A percentile compares a stretch with the other conserved stretches of the same genome.
Conservation (phyloP, 2,113 vertebrate species). For the Tricholaema leucomelas region DNA sequence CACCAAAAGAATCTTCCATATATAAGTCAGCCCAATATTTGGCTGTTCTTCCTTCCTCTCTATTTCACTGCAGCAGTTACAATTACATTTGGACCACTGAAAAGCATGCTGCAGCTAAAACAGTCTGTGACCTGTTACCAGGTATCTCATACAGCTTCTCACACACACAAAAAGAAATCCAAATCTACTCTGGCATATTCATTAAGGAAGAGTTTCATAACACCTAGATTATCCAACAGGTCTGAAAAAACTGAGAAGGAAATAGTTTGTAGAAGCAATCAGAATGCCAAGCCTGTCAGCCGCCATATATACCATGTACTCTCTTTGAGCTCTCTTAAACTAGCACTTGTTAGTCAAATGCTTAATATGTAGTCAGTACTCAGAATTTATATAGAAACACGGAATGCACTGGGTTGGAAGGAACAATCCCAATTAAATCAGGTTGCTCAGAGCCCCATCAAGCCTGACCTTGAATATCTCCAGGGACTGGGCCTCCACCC, state of each 20-base stretch:
- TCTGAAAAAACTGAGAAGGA: neutral
- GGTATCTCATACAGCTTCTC: neutral
- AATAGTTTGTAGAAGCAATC: neutral
- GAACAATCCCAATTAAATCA: too few species aligned
- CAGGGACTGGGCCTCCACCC: too few species aligned
- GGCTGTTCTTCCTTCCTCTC: neutral
- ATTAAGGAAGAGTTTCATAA: neutral
- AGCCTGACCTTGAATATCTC: too few species aligned
- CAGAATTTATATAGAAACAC: neutral
- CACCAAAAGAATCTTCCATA: neutral
- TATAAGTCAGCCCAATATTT: neutral
- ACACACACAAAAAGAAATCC: neutral
- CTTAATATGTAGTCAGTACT: neutral
- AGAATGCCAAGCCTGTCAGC: neutral
- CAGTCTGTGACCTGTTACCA: neutral
- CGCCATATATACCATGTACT: neutral
- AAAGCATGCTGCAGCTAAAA: neutral
- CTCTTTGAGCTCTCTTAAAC: neutral
- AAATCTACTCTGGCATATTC: neutral
- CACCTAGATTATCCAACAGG: neutral
- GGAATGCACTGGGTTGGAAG: too few species aligned
- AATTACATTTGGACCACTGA: neutral
- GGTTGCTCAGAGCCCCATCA: too few species aligned
- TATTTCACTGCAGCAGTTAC: neutral
- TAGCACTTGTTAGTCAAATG: neutral